Percentiles rank a stretch among this genome's conserved stretches.
Evolutionary conservation across 2,113 vertebrate species (phyloP).

Genomic region (Rhagologus leucostigma): DNA sequence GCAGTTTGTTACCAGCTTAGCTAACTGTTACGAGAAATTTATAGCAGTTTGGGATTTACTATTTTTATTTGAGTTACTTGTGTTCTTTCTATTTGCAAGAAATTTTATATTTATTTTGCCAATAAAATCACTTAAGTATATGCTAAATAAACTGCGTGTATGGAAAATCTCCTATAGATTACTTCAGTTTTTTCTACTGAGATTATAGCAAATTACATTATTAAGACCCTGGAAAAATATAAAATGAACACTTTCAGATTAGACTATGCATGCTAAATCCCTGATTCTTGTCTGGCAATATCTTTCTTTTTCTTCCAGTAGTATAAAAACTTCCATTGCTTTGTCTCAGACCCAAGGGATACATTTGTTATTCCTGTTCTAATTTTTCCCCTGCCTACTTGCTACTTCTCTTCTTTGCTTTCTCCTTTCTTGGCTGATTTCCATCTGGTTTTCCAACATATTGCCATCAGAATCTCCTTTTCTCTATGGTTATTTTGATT

Average conservation of each 20-base stretch:
- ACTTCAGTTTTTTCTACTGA: background rate
- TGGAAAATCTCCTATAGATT: background rate
- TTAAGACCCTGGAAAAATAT: background rate
- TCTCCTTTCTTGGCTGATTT: background rate
- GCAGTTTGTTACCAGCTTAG: background rate
- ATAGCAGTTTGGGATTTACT: background rate
- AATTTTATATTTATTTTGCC: background rate
- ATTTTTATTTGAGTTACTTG: background rate
- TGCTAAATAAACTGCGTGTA: accelerated
- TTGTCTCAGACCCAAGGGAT: background rate
- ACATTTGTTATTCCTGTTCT: background rate
- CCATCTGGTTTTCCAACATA: background rate
- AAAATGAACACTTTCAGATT: background rate
- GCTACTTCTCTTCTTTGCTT: background rate
- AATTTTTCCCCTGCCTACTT: background rate
- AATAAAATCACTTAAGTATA: background rate
- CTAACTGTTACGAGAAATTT: background rate
- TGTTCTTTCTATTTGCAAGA: background rate
- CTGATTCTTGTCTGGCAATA: background rate
- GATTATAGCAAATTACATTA: background rate
- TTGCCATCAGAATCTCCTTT: background rate
- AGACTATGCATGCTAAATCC: background rate
- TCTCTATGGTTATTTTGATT: background rate
- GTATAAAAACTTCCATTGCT: background rate
- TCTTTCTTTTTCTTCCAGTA: background rate